Conservation (phyloP, 2,888 invertebrate genomes). For the Dione juno region DNA sequence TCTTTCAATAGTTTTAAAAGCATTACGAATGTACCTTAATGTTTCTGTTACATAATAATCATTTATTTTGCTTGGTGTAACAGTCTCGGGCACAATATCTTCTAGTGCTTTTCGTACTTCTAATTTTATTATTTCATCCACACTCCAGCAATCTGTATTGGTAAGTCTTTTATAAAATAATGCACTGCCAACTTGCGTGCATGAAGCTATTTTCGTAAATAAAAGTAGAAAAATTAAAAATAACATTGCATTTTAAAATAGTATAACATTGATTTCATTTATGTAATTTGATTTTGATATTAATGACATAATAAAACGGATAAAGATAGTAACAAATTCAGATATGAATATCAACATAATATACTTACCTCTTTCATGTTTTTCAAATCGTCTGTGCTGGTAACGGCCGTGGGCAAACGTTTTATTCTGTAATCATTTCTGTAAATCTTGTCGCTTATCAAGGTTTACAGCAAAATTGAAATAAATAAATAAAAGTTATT, state of each 20-base stretch:
- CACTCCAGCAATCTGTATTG: slow-evolving; percentile 64
- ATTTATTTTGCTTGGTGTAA: slow-evolving; percentile 63
- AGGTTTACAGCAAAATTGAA: too few relatives aligned
- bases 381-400: background rate
- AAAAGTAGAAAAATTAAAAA: slow-evolving; percentile 60
- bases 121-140: slow-evolving; percentile 66
- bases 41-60: slow-evolving; percentile 59
- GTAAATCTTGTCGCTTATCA: too few relatives aligned
- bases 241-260: slow-evolving; percentile 62
- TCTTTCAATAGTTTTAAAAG: slow-evolving; percentile 54
- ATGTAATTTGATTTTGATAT: slow-evolving; percentile 15
- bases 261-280: slow-evolving; percentile 32
- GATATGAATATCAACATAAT: background rate
- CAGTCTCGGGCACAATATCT: slow-evolving; percentile 56
- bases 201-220: slow-evolving; percentile 52
- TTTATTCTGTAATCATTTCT: too few relatives aligned
- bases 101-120: slow-evolving; percentile 68
- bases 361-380: slow-evolving; percentile 3
- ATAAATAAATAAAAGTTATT: too few relatives aligned
- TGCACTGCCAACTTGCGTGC: slow-evolving; percentile 64
- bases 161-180: slow-evolving; percentile 60
- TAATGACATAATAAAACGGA: background rate
- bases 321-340: background rate
- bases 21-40: slow-evolving; percentile 61
- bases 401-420: too few relatives aligned